Base-by-base conservation (phyloP, 2,797 vertebrate species). In the Macrochelys suwanniensis region DNA sequence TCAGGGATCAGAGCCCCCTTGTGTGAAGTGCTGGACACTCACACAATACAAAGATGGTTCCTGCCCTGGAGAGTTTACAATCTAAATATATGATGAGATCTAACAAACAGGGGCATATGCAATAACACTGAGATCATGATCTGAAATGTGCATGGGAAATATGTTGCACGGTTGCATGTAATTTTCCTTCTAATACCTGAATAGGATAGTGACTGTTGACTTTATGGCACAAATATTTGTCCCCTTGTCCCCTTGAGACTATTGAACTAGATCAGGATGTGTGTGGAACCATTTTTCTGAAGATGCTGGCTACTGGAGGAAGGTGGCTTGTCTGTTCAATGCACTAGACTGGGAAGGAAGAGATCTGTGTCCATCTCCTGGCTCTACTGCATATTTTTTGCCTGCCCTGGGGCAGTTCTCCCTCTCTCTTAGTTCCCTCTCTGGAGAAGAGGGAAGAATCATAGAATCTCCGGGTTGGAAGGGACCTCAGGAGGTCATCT, bases 161-260 rank as follows among this genome's bases (percentile, higher is more conserved):
- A 45, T 3, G 2, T 76, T 25, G 11, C 8, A 26, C 71, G 45
- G 42, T 21, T 26, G 23, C 26, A 2, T 25, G 42, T 47, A 47
- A 42, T 61, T 33, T 26, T 42, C 26, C 10, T 1, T 25, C 12
- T 31, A 7, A 51, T 74, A 15, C 26, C 37, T 42, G 42, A 8
- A 65, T 33, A 65, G 15, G 28, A 65, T n/a, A 33, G 15, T 65
- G 61, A 65, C 28, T 65, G 7, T 33, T 1, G 7, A 33, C 57
- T 68, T 15, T 42, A 8, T 45, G 10, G 57, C 7, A 1, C 50
- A n/a, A 71, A 15, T 4, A 3, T 56, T 45, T 79, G 85, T n/a
- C 25, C 5, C 1, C 1, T 45, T 79, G 85, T n/a, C 25, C 5
- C 1, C 1, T 0, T 5, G 45, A 7, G 2, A 42, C 9, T 23